Evolutionary conservation across 2,113 vertebrate genomes (phyloP), one percentile per base, ranked within the genome.

Genomic region (Corythornis cristatus): DNA sequence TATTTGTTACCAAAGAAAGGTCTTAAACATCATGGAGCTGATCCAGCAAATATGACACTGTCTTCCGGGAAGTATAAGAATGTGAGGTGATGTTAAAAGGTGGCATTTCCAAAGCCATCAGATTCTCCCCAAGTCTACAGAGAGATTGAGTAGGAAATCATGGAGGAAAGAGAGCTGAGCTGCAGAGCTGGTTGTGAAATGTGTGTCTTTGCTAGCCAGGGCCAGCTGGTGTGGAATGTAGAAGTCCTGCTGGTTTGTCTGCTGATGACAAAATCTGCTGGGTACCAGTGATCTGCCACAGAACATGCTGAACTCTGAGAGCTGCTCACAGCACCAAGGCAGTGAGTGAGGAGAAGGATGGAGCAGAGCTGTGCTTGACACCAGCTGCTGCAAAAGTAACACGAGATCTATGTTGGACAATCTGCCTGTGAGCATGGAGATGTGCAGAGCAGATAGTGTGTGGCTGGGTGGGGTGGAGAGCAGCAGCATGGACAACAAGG

Each of bases 401-500:
- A 1, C 0, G 35, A 43, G 71, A 29, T 3, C 43, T 40, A 26
- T 28, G 54, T 21, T 9, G 45, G 33, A 15, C 70, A 10, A 16
- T 6, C 3, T 8, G 28, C 3, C 31, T 0, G 6, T 1, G 26
- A 43, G 79, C 26, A 1, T 1, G 17, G 48, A 6, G 93, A 57
- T 89, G 90, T 43, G 76, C 46, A 29, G 17, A 72, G 83, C 61
- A 56, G 74, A 56, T 28, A 46, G 86, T 73, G 4, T 1, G 50
- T 12, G 85, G 46, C 85, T 89, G 88, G 93, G 89, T 73, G 88
- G 80, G 93, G 89, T 66, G 88, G 80, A 25, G 87, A 68, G 2
- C 86, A 8, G 76, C 43, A 56, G 78, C 11, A 0, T 29, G 73
- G 60, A 90, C 88, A 94, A 95, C 95, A 92, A 89, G 94, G 95